Base-by-base conservation (phyloP, 1,140 invertebrate species). In the Megathymus violae region DNA sequence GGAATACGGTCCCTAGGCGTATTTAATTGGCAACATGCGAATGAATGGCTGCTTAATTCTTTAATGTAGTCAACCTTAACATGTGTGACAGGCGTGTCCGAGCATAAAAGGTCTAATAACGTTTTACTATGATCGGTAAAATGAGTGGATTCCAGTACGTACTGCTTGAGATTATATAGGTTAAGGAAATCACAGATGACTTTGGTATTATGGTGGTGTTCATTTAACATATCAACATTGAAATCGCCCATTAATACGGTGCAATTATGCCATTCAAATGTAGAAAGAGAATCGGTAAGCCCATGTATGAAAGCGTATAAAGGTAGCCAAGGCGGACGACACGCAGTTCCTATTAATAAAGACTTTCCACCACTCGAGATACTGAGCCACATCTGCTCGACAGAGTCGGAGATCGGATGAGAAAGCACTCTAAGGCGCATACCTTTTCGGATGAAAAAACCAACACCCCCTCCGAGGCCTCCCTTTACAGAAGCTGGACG, bases 51-150 rank as follows among this genome's bases (percentile, higher is more conserved):
- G 7, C 36, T n/a, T n/a, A 51, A 27, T 6, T 51, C 34, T 14
- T 16, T 17, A 0, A 52, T 52, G 16, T 52, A 17, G 6, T 52
- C 31, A 6, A 58, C 40, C 19, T 10, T 14, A 4, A 44, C 31
- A 43, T 31, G 38, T 2, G 14, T 31, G 4, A 58, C 3, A 7
- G 25, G 0, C 14, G 17, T 27, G n/a, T 43, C 15, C 4, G 52
- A 27, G n/a, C 56, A 60, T 19, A 60, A 19, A 3, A 47, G 34
- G 22, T 60, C 56, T 17, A 60, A 36, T n/a, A 60, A 31, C 13
- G 43, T 47, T 9, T 43, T 27, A 47, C 56, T 60, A n/a, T 60
- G 56, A 9, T 31, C 46, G 0, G 56, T 59, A 34, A 59, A 59
- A 59, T 59, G 56, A 0, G 56, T 59, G 0, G 56, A 41, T 11